These are phyloP conservation scores for Heteropelma amictum DNA, from an alignment of 2,888 invertebrate genomes.

Conservation along the genomic window DNA sequence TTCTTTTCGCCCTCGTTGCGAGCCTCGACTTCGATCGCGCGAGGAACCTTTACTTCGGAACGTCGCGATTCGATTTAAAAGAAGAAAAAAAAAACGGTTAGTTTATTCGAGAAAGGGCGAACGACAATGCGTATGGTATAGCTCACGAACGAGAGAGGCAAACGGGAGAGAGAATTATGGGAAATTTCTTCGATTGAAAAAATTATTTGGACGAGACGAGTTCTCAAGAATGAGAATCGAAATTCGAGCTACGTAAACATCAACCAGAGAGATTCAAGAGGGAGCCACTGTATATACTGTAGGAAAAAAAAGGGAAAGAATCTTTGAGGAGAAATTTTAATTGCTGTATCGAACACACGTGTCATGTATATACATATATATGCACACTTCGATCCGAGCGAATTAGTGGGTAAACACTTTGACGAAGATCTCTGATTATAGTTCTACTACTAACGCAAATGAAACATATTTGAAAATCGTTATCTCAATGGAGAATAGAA, in stretches of 20 bases:
- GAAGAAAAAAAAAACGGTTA: constrained; percentile 7
- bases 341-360: constrained; percentile 48
- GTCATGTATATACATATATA: constrained; percentile 45
- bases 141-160: constrained; percentile 4
- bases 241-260: constrained; percentile 12
- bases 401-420: constrained; percentile 37
- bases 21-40: constrained; percentile 4
- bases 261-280: background rate
- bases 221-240: constrained; percentile 17
- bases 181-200: constrained; percentile 11
- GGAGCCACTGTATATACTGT: constrained; percentile 62
- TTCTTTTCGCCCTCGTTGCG: too few species aligned
- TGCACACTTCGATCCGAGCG: constrained; percentile 33
- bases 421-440: constrained; percentile 50
- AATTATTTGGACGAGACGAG: background rate
- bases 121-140: constrained; percentile 48
- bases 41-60: background rate
- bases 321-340: constrained; percentile 34
- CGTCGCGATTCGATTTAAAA: too few species aligned
- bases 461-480: constrained; percentile 53
- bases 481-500: constrained; percentile 21
- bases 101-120: constrained; percentile 35
- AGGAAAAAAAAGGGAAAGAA: constrained; percentile 51
- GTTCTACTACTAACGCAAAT: constrained; percentile 41
- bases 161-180: background rate